Evolutionary conservation across 2,797 vertebrate genomes (phyloP).

Genomic region (Microchirus variegatus): DNA sequence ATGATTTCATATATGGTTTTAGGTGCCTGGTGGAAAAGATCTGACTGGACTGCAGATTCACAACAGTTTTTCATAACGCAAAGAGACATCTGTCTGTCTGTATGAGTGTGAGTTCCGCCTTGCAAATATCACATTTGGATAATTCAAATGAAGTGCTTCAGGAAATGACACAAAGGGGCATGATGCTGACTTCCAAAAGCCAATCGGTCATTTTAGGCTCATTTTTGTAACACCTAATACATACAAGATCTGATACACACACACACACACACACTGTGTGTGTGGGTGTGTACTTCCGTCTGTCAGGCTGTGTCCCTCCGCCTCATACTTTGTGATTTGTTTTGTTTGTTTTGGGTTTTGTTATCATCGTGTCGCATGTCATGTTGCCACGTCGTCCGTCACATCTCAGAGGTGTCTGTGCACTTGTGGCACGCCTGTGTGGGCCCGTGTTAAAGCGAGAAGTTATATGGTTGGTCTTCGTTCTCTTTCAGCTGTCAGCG

Average conservation of each 20-base stretch:
- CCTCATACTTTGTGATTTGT: slow-evolving; percentile 31
- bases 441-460: slow-evolving; percentile 31
- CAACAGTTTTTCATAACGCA: slow-evolving; percentile 65
- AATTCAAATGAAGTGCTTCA: slow-evolving; percentile 49
- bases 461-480: slow-evolving; percentile 42
- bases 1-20: slow-evolving; percentile 48
- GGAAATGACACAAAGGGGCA: slow-evolving; percentile 36
- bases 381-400: slow-evolving; percentile 29
- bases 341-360: slow-evolving; percentile 33
- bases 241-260: slow-evolving; percentile 26
- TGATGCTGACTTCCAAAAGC: no score
- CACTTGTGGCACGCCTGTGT: slow-evolving; percentile 18
- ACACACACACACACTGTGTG: slow-evolving; percentile 3
- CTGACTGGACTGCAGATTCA: slow-evolving; percentile 46
- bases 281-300: slow-evolving; percentile 8
- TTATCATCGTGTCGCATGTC: slow-evolving; percentile 1
- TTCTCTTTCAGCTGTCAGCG: slow-evolving; percentile 47
- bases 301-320: slow-evolving; percentile 19
- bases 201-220: no score
- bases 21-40: slow-evolving; percentile 40
- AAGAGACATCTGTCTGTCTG: slow-evolving; percentile 41
- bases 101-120: slow-evolving; percentile 38
- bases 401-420: slow-evolving; percentile 30
- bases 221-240: background rate
- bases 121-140: slow-evolving; percentile 50